phyloP scores from a whole-genome alignment of 1,140 invertebrate species.

The Anastrepha obliqua region DNA sequence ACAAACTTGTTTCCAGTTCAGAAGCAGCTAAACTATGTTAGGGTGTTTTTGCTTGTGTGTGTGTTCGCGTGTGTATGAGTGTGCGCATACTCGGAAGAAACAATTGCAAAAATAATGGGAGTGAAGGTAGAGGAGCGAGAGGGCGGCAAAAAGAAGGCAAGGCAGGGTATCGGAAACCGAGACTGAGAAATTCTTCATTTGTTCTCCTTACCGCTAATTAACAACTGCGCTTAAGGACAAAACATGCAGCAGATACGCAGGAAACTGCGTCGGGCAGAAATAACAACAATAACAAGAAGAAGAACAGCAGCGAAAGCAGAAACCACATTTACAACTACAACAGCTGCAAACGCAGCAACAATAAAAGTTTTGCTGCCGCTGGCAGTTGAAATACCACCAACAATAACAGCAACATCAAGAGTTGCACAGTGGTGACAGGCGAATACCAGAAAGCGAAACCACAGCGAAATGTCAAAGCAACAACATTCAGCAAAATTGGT shows the following conservation, averaged over 20 bases:
- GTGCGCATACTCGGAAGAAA: slow-evolving; percentile 26
- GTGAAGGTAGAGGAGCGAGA: neutral
- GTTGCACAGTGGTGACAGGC: slow-evolving; percentile 32
- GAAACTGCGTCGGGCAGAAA: neutral
- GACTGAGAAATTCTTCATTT: slow-evolving; percentile 23
- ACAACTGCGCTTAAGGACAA: slow-evolving; percentile 49
- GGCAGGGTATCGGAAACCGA: neutral
- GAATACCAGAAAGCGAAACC: slow-evolving; percentile 36
- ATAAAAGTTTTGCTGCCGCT: neutral
- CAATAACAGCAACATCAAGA: neutral
- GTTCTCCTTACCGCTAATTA: slow-evolving; percentile 45
- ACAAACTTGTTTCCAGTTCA: slow-evolving; percentile 47
- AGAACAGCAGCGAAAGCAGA: neutral
- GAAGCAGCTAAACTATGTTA: neutral
- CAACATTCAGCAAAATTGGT: neutral
- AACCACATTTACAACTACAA: neutral
- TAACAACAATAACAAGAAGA: neutral
- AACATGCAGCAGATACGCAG: slow-evolving; percentile 25
- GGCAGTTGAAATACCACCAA: slow-evolving; percentile 10
- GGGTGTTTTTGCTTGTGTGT: neutral
- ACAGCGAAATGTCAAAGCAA: slow-evolving; percentile 33
- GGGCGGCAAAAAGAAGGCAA: neutral
- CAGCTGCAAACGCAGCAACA: neutral
- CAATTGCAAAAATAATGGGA: slow-evolving; percentile 11
- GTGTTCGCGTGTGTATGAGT: neutral